Base-by-base conservation (phyloP, 92 coral and sea anemone species). In the Actinernus sp. region DNA sequence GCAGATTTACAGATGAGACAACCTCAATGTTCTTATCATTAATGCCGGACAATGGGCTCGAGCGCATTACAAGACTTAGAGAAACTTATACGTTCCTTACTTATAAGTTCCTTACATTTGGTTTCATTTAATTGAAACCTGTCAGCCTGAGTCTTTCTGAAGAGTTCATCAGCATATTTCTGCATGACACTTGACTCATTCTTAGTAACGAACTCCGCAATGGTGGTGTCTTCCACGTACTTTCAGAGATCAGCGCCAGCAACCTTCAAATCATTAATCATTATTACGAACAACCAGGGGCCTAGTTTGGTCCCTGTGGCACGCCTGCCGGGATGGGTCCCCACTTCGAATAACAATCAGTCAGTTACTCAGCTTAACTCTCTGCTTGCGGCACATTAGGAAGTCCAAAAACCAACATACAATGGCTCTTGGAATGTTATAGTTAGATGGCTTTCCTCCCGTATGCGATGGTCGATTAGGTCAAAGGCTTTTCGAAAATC, bases 31-130 rank as follows among this genome's bases (percentile, higher is more conserved):
- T 18, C 36, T 69, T 37, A 2, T 45, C 20, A 43, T 71, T 71
- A 12, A 71, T 58, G 4, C 26, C 46, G 4, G 45, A 27, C 4
- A 54, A 54, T 23, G 49, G n/a, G 57, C 36, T 20, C 4, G 30
- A 24, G 36, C 18, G 36, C n/a, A n/a, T n/a, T n/a, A 40, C 31
- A 13, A 27, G 30, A 2, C 16, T 33, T 58, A 19, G 77, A 28
- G 40, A 68, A 68, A 27, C 33, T 68, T 8, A 68, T 49, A 21
- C 40, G 18, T 9, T n/a, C n/a, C n/a, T n/a, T n/a, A n/a, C n/a
- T n/a, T n/a, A n/a, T n/a, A n/a, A 68, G 29, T 30, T 68, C 76
- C 26, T 68, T 68, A 22, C 76, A 68, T 24, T 68, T 68, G 7
- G 69, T 24, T 36, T 69, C 67, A 36, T 69, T 69, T 12, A 69